These are phyloP conservation scores for Conistra vaccinii DNA, from an alignment of 2,888 invertebrate genomes.

Conservation along the genomic window DNA sequence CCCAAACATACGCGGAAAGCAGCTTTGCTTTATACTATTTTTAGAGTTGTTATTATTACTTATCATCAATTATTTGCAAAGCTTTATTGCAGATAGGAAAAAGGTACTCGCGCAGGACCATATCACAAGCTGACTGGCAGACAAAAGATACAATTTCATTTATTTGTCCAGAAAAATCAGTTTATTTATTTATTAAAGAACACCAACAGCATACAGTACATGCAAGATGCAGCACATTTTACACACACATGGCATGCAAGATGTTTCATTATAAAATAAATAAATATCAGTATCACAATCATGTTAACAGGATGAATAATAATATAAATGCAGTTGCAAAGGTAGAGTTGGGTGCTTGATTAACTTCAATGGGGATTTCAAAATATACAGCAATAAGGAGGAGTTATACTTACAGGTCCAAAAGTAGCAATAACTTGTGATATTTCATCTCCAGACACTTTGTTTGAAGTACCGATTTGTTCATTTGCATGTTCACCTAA, in stretches of 20 bases:
- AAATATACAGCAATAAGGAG: not conserved
- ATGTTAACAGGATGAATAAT: not conserved
- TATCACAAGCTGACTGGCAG: not conserved
- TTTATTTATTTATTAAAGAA: no score
- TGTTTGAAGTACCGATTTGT: slow-evolving; percentile 82
- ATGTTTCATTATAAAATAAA: not conserved
- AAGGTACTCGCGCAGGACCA: not conserved
- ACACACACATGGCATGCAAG: not conserved
- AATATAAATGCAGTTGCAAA: slow-evolving; percentile 3
- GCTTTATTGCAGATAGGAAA: not conserved
- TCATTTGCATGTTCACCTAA: slow-evolving; percentile 88
- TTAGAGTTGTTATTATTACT: not conserved
- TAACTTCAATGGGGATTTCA: not conserved
- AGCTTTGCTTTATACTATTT: not conserved
- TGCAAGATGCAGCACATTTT: no score
- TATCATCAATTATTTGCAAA: not conserved
- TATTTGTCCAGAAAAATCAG: not conserved
- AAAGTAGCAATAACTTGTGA: slow-evolving; percentile 87
- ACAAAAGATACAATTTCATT: not conserved
- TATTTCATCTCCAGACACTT: slow-evolving; percentile 86
- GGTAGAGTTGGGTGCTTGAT: not conserved
- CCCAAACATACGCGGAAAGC: not conserved
- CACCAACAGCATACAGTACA: no score
- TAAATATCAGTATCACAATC: slow-evolving; percentile 2
- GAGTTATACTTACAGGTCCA: slow-evolving; percentile 82